Percentiles rank a stretch among this genome's conserved stretches.
These are phyloP conservation scores for Acrobasis repandana DNA, from an alignment of 2,888 invertebrate species.

Conservation along the genomic window DNA sequence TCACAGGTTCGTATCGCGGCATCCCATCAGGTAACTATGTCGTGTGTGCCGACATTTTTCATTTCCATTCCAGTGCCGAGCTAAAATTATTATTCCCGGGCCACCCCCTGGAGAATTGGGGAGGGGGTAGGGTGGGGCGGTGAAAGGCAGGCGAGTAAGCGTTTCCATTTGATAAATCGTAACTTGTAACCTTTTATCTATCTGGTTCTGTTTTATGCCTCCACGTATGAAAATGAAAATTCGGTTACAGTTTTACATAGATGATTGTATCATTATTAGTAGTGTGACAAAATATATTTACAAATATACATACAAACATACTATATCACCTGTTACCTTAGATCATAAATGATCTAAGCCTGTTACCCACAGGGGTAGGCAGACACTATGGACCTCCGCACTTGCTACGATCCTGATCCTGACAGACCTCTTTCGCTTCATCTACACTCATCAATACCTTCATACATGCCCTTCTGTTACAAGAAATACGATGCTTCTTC, in stretches of 20 bases:
- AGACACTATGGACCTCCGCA: no score
- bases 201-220: not conserved
- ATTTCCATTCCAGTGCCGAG: slow-evolving; percentile 44
- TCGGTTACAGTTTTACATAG: not conserved
- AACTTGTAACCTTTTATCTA: slow-evolving; percentile 18
- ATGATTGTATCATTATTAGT: not conserved
- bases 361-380: no score
- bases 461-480: no score
- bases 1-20: not conserved
- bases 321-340: no score
- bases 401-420: no score
- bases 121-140: slow-evolving; percentile 38
- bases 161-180: slow-evolving; percentile 20
- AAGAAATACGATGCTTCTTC: no score
- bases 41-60: slow-evolving; percentile 51
- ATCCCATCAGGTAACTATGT: slow-evolving; percentile 36
- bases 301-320: no score
- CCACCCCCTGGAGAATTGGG: slow-evolving; percentile 34
- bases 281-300: no score
- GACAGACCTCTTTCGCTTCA: no score
- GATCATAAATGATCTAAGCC: no score
- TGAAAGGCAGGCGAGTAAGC: slow-evolving; percentile 35
- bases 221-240: not conserved
- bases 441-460: no score
- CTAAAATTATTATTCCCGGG: slow-evolving; percentile 48